Evolutionary conservation across 2,113 vertebrate species (phyloP), one percentile per base, ranked within the genome.

Genomic region (Neodon shergylaensis): DNA sequence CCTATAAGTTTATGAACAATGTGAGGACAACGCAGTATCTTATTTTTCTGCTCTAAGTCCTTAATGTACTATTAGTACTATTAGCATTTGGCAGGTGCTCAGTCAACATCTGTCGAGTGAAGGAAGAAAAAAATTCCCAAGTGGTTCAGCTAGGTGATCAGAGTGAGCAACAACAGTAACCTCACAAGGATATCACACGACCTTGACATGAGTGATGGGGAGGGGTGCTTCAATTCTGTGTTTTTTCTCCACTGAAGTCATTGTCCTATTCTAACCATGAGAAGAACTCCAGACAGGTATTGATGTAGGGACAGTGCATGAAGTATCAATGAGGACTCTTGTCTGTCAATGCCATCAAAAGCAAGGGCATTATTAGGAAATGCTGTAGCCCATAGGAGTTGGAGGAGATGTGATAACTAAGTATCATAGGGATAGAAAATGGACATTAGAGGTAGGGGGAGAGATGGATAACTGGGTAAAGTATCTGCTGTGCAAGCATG

Each of bases 291-390:
- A 63, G 61, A 17, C 33, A 87, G 49, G 73, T 14, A 42, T 63
- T n/a, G 82, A 85, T 47, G 14, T 33, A 47, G 86, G 58, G 61
- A 70, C 33, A 36, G 47, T 79, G 42, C 52, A 63, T 79, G 82
- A 83, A 87, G 74, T 66, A 54, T 66, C 12, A 13, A 36, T 17
- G 44, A 54, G 44, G 5, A 11, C 11, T 68, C 66, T 76, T 77
- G 63, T 73, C n/a, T 39, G 58, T 47, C 86, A 94, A 94, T 86
- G 93, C 90, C 72, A 85, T 28, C 3, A 79, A 68, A 93, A 65
- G 73, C 68, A 91, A 77, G 58, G 65, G 42, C 54, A 92, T 47
- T 58, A 72, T 17, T 33, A 70, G 87, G 84, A 90, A 82, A 17
- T 74, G 65, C 73, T 54, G 79, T 10, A 70, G 87, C 39, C 17